Evolutionary conservation across 2,113 vertebrate species (phyloP).

Genomic region (Mastomys coucha): DNA sequence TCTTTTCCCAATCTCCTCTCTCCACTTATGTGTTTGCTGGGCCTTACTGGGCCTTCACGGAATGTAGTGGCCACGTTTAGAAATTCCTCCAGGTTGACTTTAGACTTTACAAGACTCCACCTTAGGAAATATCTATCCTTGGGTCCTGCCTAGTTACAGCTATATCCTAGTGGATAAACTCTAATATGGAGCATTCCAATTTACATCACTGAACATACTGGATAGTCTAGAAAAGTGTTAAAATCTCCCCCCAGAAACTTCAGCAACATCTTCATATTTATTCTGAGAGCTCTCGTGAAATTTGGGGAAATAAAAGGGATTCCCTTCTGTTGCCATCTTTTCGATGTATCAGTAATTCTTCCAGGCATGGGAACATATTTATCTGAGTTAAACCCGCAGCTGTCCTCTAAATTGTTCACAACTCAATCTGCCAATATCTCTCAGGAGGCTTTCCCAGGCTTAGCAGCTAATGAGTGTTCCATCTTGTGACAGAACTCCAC

Average conservation of each 20-base stretch:
- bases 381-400: constrained; percentile 32
- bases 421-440: constrained; percentile 20
- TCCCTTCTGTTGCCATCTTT: constrained; percentile 7
- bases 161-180: neutral
- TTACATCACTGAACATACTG: neutral
- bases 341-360: constrained; percentile 1
- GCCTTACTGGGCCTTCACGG: neutral
- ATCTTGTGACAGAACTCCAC: neutral
- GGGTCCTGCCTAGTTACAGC: neutral
- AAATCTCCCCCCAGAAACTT: constrained; percentile 23
- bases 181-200: neutral
- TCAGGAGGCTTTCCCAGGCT: constrained; percentile 7
- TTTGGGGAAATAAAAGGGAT: constrained; percentile 38
- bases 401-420: constrained; percentile 46
- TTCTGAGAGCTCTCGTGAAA: constrained; percentile 31
- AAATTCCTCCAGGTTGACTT: neutral
- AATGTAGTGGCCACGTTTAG: neutral
- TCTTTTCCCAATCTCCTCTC: neutral
- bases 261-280: neutral
- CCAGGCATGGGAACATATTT: neutral
- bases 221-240: neutral
- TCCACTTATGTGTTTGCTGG: neutral
- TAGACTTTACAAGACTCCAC: neutral
- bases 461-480: neutral
- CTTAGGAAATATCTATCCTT: neutral